Conservation (phyloP, 2,113 vertebrate genomes). For the Nesoenas mayeri region DNA sequence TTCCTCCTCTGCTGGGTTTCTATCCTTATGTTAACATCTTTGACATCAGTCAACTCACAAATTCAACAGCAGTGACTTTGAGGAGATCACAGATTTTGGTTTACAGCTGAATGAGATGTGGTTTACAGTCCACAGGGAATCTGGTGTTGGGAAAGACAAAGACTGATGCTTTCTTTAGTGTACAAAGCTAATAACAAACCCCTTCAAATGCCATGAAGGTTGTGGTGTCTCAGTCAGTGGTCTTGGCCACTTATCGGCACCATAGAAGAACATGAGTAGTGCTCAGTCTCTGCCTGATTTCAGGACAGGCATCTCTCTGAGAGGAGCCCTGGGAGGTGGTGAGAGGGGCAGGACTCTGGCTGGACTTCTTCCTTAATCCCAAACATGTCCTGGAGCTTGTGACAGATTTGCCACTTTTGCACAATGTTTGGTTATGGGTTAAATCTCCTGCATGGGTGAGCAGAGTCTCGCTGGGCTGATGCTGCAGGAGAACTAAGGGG, state of each 20-base stretch:
- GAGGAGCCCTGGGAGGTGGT: background rate
- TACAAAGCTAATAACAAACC: background rate
- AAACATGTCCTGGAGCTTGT: background rate
- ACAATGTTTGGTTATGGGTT: background rate
- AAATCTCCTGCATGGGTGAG: background rate
- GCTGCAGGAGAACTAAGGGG: background rate
- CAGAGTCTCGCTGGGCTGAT: background rate
- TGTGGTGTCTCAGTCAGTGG: background rate
- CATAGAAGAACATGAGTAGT: background rate
- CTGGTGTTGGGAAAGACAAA: background rate
- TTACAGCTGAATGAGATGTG: rapidly evolving
- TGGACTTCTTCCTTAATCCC: background rate
- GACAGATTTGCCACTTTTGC: background rate
- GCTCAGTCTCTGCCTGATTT: background rate
- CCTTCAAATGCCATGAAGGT: background rate
- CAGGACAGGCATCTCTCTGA: background rate
- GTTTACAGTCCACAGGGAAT: background rate
- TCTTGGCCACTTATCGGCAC: background rate
- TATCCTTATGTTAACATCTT: background rate
- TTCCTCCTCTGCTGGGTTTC: background rate
- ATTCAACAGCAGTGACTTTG: background rate
- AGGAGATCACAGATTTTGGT: background rate
- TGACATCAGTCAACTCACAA: background rate
- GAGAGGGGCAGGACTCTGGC: background rate
- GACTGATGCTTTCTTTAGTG: background rate